Evolutionary conservation across 2,888 invertebrate species (phyloP).

Genomic region (Serrognathus titanus): DNA sequence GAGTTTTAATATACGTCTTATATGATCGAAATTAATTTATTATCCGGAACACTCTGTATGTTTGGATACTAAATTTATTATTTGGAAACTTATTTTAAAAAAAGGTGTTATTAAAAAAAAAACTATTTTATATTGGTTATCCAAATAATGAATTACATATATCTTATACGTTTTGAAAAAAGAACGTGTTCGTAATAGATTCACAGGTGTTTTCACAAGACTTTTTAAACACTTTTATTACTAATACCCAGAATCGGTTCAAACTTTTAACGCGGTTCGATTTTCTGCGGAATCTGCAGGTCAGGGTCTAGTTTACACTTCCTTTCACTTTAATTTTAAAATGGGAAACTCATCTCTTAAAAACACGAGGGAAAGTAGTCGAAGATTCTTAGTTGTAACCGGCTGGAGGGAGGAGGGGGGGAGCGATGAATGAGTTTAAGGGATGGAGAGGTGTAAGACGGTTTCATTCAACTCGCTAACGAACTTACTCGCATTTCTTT

Average conservation of each 20-base stretch:
- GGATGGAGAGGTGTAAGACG: conserved; percentile 26
- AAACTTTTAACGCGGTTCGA: conserved; percentile 19
- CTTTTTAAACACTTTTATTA: conserved; percentile 18
- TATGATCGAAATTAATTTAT: too few relatives aligned
- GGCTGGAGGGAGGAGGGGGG: conserved; percentile 16
- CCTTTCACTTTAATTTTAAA: conserved; percentile 46
- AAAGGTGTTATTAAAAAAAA: too few relatives aligned
- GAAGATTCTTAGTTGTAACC: conserved; percentile 22
- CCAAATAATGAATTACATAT: too few relatives aligned
- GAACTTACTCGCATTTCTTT: conserved; percentile 27
- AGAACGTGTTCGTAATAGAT: background rate
- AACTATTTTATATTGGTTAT: too few relatives aligned
- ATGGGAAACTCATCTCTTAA: conserved; percentile 48
- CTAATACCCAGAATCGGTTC: conserved; percentile 13
- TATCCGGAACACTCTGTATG: too few relatives aligned
- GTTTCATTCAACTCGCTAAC: conserved; percentile 39
- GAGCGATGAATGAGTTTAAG: conserved; percentile 31
- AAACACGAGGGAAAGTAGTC: conserved; percentile 39
- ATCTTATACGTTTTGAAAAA: too few relatives aligned
- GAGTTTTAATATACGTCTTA: background rate
- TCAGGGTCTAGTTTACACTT: conserved; percentile 49
- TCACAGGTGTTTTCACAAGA: conserved; percentile 10
- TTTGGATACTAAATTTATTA: too few relatives aligned
- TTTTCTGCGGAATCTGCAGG: conserved; percentile 32
- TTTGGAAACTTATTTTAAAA: too few relatives aligned